Percentiles rank a stretch among this genome's conserved stretches.
Evolutionary conservation across 1,140 invertebrate genomes (phyloP).

Genomic region (Tyrophagus putrescentiae): DNA sequence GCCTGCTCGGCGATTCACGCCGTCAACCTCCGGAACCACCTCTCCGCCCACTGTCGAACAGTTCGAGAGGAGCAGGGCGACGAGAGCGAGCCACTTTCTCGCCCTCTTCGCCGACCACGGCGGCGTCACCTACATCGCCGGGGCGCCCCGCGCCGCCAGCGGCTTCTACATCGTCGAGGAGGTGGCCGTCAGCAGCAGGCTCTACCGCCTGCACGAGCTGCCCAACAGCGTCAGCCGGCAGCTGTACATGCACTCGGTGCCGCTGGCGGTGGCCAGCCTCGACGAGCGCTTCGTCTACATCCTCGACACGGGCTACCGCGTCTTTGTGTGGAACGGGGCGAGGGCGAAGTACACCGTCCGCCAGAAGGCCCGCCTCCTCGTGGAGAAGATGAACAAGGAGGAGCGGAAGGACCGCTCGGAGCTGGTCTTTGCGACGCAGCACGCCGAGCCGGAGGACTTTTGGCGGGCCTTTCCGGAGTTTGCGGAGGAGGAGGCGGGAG

Average conservation of each 20-base stretch:
- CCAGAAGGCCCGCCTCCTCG: conserved; percentile 81
- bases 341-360: conserved; percentile 85
- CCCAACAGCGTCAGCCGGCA: conserved; percentile 51
- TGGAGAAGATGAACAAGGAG: conserved; percentile 97
- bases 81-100: conserved; percentile 89
- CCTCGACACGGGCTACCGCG: conserved; percentile 66
- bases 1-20: conserved; percentile 98
- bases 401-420: conserved; percentile 90
- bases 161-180: conserved; percentile 97
- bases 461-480: conserved; percentile 48
- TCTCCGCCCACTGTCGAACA: conserved; percentile 91
- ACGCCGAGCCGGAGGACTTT: conserved; percentile 66
- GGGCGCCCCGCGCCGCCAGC: conserved; percentile 82
- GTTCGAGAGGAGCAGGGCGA: conserved; percentile 90
- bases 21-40: conserved; percentile 86
- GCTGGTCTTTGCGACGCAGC: conserved; percentile 65
- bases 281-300: conserved; percentile 86
- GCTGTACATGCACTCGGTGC: conserved; percentile 76
- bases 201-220: conserved; percentile 68
- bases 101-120: conserved; percentile 73
- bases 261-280: conserved; percentile 49
- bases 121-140: conserved; percentile 92
- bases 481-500: no score
- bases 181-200: conserved; percentile 56
- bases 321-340: conserved; percentile 81